phyloP scores from a whole-genome alignment of 2,888 invertebrate genomes.

The Cryptocephalus primarius region DNA sequence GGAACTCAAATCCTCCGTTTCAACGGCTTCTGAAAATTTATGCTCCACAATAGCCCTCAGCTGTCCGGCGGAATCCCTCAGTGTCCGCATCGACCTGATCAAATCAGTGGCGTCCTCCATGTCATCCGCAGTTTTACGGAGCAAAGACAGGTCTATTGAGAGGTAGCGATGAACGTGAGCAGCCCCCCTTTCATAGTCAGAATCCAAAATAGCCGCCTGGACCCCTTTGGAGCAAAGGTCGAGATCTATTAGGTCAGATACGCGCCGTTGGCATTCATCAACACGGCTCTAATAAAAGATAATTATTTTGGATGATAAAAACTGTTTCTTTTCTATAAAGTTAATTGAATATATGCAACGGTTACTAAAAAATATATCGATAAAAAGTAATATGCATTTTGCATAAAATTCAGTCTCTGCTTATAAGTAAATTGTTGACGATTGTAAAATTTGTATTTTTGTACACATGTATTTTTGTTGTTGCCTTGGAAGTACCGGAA shows the following conservation, averaged over 20 bases:
- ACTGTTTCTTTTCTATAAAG: not conserved
- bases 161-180: conserved; percentile 90
- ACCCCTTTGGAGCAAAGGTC: conserved; percentile 97
- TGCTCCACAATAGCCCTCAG: conserved; percentile 58
- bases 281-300: conserved; percentile 60
- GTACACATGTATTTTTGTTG: too few species aligned
- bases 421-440: too few species aligned
- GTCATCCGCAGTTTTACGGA: conserved; percentile 68
- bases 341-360: not conserved
- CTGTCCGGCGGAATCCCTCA: conserved; percentile 67
- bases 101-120: conserved; percentile 60
- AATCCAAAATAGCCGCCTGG: conserved; percentile 81
- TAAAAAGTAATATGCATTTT: too few species aligned
- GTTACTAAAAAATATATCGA: too few species aligned
- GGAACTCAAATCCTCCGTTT: conserved; percentile 74
- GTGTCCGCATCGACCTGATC: conserved; percentile 56
- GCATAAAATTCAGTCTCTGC: too few species aligned
- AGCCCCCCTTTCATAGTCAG: conserved; percentile 96
- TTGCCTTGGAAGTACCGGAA: too few species aligned
- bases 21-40: conserved; percentile 87
- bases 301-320: not conserved
- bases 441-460: too few species aligned
- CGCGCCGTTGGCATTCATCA: conserved; percentile 86
- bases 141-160: conserved; percentile 77
- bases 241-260: conserved; percentile 88